Conservation (phyloP, 2,797 vertebrate genomes). For the Typhlichthys subterraneus region DNA sequence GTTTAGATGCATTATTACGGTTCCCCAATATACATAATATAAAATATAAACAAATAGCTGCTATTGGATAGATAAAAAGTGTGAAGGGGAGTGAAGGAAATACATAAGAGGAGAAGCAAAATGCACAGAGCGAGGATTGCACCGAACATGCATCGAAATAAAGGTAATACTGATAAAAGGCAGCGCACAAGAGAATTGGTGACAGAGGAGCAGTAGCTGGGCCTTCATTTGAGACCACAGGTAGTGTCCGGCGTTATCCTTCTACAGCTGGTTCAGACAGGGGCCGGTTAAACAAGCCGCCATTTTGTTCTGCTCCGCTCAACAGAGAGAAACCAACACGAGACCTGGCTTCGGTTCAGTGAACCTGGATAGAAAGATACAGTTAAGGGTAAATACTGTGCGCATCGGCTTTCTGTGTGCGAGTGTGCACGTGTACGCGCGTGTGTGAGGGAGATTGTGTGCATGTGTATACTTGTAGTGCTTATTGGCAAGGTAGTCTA, state of each 20-base stretch:
- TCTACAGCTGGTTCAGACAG: constrained; percentile 60
- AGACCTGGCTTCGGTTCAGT: constrained; percentile 89
- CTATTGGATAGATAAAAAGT: neutral
- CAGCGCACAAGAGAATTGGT: constrained; percentile 3
- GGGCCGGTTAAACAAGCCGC: constrained; percentile 33
- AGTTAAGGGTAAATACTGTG: constrained; percentile 19
- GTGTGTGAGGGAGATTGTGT: neutral
- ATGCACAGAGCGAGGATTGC: neutral
- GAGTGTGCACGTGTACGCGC: neutral
- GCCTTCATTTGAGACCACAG: neutral
- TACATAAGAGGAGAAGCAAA: neutral
- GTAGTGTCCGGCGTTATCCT: constrained; percentile 3
- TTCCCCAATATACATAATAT: neutral
- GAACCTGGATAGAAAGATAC: constrained; percentile 79
- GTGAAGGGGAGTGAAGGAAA: neutral
- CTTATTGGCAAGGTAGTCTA: constrained; percentile 92
- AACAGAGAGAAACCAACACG: constrained; percentile 85
- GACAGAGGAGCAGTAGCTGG: neutral
- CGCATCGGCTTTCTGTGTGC: constrained; percentile 12
- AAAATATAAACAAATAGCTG: neutral
- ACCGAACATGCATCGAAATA: neutral
- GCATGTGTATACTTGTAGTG: constrained; percentile 81
- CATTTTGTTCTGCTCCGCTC: constrained; percentile 17
- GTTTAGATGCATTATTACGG: constrained; percentile 5
- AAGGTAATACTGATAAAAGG: neutral